phyloP scores from a whole-genome alignment of 2,888 invertebrate genomes.

The Drosophila kambysellisi region DNA sequence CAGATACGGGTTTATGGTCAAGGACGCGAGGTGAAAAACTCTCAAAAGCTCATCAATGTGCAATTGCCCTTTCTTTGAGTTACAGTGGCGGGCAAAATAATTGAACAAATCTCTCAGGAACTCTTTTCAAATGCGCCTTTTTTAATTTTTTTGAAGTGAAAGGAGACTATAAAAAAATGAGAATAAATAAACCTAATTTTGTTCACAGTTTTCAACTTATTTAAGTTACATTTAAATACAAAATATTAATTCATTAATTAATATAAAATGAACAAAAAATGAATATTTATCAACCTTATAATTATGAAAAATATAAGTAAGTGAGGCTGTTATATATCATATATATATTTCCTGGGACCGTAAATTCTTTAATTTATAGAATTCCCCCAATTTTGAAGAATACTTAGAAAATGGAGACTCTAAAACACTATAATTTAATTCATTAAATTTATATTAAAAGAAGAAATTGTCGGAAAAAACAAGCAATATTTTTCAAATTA shows the following conservation, averaged over 20 bases:
- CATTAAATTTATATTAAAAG: not conserved
- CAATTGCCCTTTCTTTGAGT: slow-evolving; percentile 16
- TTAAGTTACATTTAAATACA: not conserved
- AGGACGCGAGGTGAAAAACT: slow-evolving; percentile 56
- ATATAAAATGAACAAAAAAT: too few relatives aligned
- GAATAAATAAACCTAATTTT: not conserved
- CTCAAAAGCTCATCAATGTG: not conserved
- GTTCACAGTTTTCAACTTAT: not conserved
- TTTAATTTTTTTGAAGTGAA: not conserved
- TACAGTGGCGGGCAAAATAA: not conserved
- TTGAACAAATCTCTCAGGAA: not conserved
- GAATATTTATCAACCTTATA: too few relatives aligned
- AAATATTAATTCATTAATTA: too few relatives aligned
- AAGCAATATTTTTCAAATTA: not conserved
- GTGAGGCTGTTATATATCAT: too few relatives aligned
- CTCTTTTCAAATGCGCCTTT: not conserved
- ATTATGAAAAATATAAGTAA: too few relatives aligned
- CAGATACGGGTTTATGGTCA: slow-evolving; percentile 66
- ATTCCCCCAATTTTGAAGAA: too few relatives aligned
- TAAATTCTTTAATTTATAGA: too few relatives aligned
- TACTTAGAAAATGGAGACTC: too few relatives aligned
- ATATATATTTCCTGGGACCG: too few relatives aligned
- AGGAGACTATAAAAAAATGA: not conserved
- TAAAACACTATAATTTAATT: too few relatives aligned
- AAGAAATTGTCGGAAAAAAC: not conserved